A percentile compares a stretch with the other conserved stretches of the same genome.
Evolutionary conservation across 2,888 invertebrate genomes (phyloP).

Genomic region (Agrotis ipsilon): DNA sequence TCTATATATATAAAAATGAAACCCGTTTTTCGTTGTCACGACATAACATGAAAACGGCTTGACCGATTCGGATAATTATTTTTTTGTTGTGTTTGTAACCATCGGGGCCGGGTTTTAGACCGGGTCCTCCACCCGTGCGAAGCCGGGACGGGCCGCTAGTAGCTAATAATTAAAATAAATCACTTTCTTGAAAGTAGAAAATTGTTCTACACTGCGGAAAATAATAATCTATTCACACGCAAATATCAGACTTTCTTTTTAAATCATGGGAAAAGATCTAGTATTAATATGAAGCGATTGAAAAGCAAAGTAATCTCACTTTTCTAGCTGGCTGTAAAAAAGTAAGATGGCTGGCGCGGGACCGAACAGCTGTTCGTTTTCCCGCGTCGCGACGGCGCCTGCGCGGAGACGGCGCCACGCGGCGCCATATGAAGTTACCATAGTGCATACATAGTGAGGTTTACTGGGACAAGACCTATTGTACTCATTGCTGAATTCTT

Average conservation of each 20-base stretch:
- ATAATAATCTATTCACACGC: slow-evolving; percentile 47
- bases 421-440: slow-evolving; percentile 63
- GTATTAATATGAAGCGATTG: slow-evolving; percentile 31
- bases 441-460: slow-evolving; percentile 54
- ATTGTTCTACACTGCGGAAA: slow-evolving; percentile 6
- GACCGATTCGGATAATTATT: too few species aligned
- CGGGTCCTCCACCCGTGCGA: too few species aligned
- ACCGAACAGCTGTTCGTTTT: slow-evolving; percentile 70
- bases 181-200: slow-evolving; percentile 17
- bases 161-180: slow-evolving; percentile 20
- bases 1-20: too few species aligned
- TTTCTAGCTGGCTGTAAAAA: slow-evolving; percentile 58
- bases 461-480: slow-evolving; percentile 59
- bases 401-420: slow-evolving; percentile 61
- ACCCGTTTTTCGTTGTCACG: too few species aligned
- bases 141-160: too few species aligned
- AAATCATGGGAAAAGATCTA: slow-evolving; percentile 56
- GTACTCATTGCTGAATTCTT: slow-evolving; percentile 40
- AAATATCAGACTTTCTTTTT: slow-evolving; percentile 33
- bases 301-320: slow-evolving; percentile 53
- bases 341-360: slow-evolving; percentile 51
- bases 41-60: too few species aligned
- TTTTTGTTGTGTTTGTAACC: too few species aligned
- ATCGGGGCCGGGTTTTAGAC: too few species aligned
- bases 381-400: slow-evolving; percentile 80